Conservation (phyloP, 2,113 vertebrate species). For the Pygoscelis adeliae region DNA sequence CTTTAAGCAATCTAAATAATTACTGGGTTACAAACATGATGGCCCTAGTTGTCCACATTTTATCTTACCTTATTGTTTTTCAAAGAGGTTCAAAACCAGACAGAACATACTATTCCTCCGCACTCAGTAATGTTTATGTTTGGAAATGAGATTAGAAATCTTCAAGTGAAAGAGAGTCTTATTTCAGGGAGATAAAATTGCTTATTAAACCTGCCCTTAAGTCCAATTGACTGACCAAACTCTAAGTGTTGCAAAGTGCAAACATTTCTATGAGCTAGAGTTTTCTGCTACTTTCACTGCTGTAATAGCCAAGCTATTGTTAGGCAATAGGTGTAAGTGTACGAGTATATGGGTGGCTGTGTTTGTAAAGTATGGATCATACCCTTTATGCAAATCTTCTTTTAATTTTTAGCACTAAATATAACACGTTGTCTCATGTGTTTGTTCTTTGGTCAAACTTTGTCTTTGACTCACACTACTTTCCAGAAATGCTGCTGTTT, state of each 20-base stretch:
- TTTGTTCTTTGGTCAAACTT: slow-evolving; percentile 21
- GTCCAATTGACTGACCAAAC: not conserved
- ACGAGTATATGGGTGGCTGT: not conserved
- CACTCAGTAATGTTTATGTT: slow-evolving; percentile 5
- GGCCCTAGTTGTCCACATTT: not conserved
- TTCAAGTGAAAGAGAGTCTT: not conserved
- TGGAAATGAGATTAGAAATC: slow-evolving; percentile 37
- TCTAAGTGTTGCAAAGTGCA: slow-evolving; percentile 7
- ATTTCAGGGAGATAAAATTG: slow-evolving; percentile 17
- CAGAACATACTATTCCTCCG: slow-evolving; percentile 10
- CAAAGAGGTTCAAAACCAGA: slow-evolving; percentile 1
- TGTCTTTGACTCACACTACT: slow-evolving; percentile 42
- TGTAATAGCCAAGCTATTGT: not conserved
- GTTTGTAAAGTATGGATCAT: not conserved
- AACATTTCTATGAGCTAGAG: slow-evolving; percentile 17
- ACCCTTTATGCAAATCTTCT: not conserved
- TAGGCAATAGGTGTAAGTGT: slow-evolving; percentile 10
- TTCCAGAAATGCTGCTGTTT: slow-evolving; percentile 38
- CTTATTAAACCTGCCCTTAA: slow-evolving; percentile 30
- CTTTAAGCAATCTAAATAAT: slow-evolving; percentile 41
- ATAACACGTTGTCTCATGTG: not conserved
- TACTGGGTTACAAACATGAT: slow-evolving; percentile 2
- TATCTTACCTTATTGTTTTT: slow-evolving; percentile 34
- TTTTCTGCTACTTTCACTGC: slow-evolving; percentile 59
- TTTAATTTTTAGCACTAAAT: not conserved